Base-by-base conservation (phyloP, 2,797 vertebrate species). In the Geotrypetes seraphini region DNA sequence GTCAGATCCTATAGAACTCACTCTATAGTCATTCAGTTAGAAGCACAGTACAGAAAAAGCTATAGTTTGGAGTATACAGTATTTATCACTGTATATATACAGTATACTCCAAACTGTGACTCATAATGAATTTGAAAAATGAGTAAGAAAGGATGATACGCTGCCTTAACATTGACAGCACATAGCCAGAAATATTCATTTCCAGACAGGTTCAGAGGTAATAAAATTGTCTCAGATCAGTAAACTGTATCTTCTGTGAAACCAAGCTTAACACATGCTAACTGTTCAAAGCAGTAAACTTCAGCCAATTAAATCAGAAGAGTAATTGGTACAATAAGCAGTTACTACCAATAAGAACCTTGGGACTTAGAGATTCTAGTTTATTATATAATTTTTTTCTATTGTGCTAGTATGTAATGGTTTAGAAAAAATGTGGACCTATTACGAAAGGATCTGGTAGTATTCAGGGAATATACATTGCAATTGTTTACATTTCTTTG, bases 271-370 rank as follows among this genome's bases (percentile, higher is more conserved):
- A 22, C 6, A 12, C 11, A 21, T 24, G 7, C 12, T 28, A 33
- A 25, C 27, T 28, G 9, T 15, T 51, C 55, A 25, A 41, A 38
- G 46, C 31, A 28, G 10, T 28, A 40, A 36, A 29, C 7, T 31
- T 39, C 25, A 33, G 31, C 11, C 19, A 17, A 25, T 25, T 19
- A 42, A 59, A 57, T 28, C 27, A 34, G 17, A 25, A 47, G 32
- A 26, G n/a, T 32, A 52, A 25, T 44, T 40, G 47, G 2, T 38
- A n/a, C n/a, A 9, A 42, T 30, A 23, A 43, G 28, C 28, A 32
- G 9, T 10, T 16, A 22, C 13, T 39, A 20, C 29, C 25, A 27
- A 31, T n/a, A 54, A 28, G 54, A 43, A 25, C 13, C 18, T 12
- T 25, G 3, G 10, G 14, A 5, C 12, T 27, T 40, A 25, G n/a